Evolutionary conservation across 2,797 vertebrate species (phyloP).

Genomic region (Pantherophis vulpinus): DNA sequence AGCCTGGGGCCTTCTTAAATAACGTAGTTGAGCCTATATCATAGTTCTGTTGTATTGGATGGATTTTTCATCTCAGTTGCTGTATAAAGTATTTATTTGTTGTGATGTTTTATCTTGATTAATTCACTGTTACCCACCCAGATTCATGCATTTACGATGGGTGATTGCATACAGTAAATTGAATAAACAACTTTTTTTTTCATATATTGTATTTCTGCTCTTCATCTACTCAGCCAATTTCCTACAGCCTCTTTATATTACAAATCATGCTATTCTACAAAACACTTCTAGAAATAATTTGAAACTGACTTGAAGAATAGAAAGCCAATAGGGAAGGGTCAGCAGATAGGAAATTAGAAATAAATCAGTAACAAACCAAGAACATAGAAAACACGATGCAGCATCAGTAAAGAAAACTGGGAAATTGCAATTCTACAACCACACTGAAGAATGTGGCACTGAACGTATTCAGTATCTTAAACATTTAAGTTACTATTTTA

Average conservation of each 20-base stretch:
- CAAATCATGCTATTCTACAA: not conserved
- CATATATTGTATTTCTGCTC: not conserved
- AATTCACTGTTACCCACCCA: not conserved
- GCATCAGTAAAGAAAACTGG: not conserved
- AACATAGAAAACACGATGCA: not conserved
- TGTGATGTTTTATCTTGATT: not conserved
- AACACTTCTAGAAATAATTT: not conserved
- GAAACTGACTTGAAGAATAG: not conserved
- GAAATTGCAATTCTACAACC: not conserved
- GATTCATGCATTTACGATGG: not conserved
- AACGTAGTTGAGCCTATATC: not conserved
- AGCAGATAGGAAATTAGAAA: not conserved
- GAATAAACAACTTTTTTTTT: not conserved
- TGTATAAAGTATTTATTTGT: not conserved
- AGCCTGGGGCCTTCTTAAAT: not conserved
- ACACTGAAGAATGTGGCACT: not conserved
- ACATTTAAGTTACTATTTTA: not conserved
- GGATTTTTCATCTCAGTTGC: not conserved
- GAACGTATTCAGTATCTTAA: not conserved
- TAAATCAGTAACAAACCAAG: not conserved
- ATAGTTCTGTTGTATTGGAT: not conserved
- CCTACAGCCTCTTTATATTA: not conserved
- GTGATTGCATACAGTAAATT: not conserved
- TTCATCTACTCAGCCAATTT: not conserved
- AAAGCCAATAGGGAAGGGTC: not conserved